Conservation (phyloP, 2,888 invertebrate species). For the Eupithecia insigniata region DNA sequence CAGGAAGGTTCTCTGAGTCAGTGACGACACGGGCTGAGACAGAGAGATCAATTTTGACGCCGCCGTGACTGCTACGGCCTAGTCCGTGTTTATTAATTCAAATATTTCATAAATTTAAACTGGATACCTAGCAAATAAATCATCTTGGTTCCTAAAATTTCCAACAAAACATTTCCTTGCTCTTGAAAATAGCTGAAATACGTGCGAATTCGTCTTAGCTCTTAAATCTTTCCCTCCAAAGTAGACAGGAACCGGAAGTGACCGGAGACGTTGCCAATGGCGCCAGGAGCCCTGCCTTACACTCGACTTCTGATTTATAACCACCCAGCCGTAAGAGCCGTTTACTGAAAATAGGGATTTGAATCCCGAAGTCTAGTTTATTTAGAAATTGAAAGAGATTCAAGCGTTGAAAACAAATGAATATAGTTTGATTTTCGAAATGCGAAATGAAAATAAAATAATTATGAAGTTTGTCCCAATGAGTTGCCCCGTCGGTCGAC, state of each 20-base stretch:
- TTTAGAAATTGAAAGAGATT: not conserved
- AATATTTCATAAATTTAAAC: not conserved
- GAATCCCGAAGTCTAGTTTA: not conserved
- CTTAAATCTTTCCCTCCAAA: slow-evolving; percentile 20
- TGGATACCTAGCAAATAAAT: not conserved
- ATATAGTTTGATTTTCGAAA: not conserved
- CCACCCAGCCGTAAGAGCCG: slow-evolving; percentile 6
- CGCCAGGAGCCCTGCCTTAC: slow-evolving; percentile 9
- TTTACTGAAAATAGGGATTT: not conserved
- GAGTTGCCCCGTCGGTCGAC: too few species aligned
- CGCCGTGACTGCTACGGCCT: not conserved
- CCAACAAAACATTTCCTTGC: slow-evolving; percentile 1
- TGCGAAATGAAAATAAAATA: not conserved
- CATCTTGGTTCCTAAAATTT: not conserved
- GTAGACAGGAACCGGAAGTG: slow-evolving; percentile 27
- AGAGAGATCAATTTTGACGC: too few species aligned
- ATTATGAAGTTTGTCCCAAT: too few species aligned
- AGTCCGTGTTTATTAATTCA: too few species aligned
- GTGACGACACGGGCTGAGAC: too few species aligned
- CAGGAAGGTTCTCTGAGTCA: too few species aligned
- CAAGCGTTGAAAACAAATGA: not conserved
- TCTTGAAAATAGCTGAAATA: slow-evolving; percentile 8
- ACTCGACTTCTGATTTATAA: slow-evolving; percentile 16
- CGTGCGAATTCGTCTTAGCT: slow-evolving; percentile 2
- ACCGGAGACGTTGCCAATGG: slow-evolving; percentile 27